These are phyloP conservation scores for Varanus salvator DNA, from an alignment of 2,113 vertebrate genomes.

Conservation along the genomic window DNA sequence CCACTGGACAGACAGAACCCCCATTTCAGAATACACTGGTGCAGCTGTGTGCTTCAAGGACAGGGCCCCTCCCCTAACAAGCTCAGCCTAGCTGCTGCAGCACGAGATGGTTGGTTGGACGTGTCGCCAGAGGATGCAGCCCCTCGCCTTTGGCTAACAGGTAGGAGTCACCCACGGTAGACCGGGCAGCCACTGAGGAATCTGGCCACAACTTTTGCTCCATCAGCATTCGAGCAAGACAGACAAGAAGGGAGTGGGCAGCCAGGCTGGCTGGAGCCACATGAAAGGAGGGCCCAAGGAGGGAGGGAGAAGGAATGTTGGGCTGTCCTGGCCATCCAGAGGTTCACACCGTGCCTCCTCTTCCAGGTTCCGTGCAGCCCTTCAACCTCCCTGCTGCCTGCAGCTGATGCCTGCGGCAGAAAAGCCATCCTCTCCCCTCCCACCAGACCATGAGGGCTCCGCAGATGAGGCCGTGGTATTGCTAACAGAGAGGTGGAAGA, in stretches of 20 bases:
- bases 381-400: constrained; percentile 25
- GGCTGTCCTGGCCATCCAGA: constrained; percentile 27
- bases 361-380: constrained; percentile 28
- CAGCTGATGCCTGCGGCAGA: not conserved
- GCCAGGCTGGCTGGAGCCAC: not conserved
- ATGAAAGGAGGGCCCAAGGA: no score
- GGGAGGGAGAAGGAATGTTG: constrained; percentile 1
- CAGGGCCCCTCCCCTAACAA: constrained; percentile 1
- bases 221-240: not conserved
- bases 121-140: not conserved
- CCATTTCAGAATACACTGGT: not conserved
- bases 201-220: not conserved
- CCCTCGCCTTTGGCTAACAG: not conserved
- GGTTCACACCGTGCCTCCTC: constrained; percentile 31
- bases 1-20: not conserved
- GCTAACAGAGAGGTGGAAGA: constrained; percentile 48
- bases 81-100: not conserved
- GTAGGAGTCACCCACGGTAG: not conserved
- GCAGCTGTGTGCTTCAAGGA: not conserved
- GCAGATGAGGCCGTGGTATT: constrained; percentile 26
- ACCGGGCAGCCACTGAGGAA: not conserved
- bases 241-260: not conserved
- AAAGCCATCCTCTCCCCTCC: not conserved
- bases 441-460: not conserved
- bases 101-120: not conserved